phyloP scores from a whole-genome alignment of 2,113 vertebrate species.

The Physeter macrocephalus region DNA sequence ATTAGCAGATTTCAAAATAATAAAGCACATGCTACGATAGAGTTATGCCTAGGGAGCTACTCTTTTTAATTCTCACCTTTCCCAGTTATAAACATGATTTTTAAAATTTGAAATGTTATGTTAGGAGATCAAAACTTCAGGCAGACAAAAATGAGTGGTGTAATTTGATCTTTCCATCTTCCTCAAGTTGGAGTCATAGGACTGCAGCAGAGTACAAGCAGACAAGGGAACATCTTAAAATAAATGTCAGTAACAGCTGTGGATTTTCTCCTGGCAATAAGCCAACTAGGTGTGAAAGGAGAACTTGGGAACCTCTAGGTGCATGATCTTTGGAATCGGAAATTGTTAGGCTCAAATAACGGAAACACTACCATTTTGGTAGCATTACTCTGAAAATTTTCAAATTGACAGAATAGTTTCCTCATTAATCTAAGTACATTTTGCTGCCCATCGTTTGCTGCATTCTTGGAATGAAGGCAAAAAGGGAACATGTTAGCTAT shows the following conservation, averaged over 20 bases:
- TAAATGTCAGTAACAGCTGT: conserved; percentile 19
- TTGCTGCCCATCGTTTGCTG: not conserved
- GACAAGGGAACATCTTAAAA: conserved; percentile 36
- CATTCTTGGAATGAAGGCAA: not conserved
- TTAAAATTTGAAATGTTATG: conserved; percentile 42
- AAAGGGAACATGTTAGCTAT: not conserved
- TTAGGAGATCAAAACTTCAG: conserved; percentile 32
- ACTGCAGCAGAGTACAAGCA: not conserved
- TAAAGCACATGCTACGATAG: not conserved
- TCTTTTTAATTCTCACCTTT: not conserved
- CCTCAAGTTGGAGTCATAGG: conserved; percentile 26
- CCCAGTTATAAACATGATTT: not conserved
- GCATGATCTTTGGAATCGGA: not conserved
- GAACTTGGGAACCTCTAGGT: not conserved
- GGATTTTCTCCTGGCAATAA: not conserved
- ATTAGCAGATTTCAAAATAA: conserved; percentile 13
- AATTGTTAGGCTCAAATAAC: not conserved
- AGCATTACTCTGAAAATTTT: not conserved
- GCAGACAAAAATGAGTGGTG: conserved; percentile 24
- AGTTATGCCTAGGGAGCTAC: not conserved
- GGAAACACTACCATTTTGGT: not conserved
- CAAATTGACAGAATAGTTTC: not conserved
- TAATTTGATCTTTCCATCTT: conserved; percentile 49
- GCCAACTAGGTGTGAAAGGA: not conserved
- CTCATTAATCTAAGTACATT: not conserved